Percentiles rank a stretch among this genome's conserved stretches.
Evolutionary conservation across 2,113 vertebrate genomes (phyloP).

Genomic region (Onychostruthus taczanowskii): DNA sequence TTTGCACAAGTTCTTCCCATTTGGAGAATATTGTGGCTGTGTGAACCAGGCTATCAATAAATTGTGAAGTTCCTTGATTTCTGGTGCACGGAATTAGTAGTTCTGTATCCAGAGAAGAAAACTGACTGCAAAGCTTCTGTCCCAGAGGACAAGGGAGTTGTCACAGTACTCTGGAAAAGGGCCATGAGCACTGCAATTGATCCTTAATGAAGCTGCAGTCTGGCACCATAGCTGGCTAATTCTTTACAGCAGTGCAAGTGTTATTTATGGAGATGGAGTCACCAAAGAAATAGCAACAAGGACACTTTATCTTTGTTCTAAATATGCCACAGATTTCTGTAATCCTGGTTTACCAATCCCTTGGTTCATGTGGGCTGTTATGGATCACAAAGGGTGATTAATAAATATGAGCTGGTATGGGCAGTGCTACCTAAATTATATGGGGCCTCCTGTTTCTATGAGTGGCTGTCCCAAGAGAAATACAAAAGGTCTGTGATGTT

Average conservation of each 20-base stretch:
- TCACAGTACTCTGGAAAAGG: background rate
- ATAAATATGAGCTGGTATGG: background rate
- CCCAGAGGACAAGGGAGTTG: background rate
- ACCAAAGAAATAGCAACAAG: background rate
- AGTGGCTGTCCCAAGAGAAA: background rate
- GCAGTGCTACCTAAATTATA: background rate
- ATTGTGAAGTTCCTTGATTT: background rate
- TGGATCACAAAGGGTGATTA: background rate
- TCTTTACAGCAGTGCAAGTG: background rate
- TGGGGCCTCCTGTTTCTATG: background rate
- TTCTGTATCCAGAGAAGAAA: background rate
- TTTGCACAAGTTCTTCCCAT: background rate
- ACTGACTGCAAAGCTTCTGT: background rate
- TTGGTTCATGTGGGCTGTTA: background rate
- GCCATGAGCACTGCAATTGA: fast-evolving
- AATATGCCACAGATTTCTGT: background rate
- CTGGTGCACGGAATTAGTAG: background rate
- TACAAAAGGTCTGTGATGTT: background rate
- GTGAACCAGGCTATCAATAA: background rate
- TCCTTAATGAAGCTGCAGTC: background rate
- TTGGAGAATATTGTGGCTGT: background rate
- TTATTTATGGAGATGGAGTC: background rate
- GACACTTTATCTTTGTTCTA: background rate
- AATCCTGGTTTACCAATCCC: background rate
- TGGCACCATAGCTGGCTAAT: background rate